Evolutionary conservation across 1,140 invertebrate species (phyloP).

Genomic region (Philaenus spumarius): DNA sequence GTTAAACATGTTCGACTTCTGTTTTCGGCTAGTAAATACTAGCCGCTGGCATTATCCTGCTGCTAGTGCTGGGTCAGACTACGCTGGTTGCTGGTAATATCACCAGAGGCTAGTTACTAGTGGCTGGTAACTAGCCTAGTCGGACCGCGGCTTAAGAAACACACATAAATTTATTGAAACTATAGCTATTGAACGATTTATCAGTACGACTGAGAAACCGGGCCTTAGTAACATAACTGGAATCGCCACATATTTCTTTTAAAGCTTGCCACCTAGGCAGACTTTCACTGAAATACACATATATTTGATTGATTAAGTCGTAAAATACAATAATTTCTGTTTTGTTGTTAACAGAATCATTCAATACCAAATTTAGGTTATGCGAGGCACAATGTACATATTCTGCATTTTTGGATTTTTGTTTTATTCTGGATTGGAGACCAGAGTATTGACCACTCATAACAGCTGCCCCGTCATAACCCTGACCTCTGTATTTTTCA

Average conservation of each 20-base stretch:
- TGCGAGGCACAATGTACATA: slow-evolving; percentile 33
- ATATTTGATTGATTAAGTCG: slow-evolving; percentile 4
- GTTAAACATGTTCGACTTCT: no score
- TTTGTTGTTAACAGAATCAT: slow-evolving; percentile 1
- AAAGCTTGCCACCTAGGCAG: neutral
- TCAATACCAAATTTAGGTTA: slow-evolving; percentile 33
- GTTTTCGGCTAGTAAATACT: no score
- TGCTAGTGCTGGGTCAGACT: no score
- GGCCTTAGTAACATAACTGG: no score
- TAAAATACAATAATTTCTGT: neutral
- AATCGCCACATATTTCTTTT: neutral
- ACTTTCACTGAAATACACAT: slow-evolving; percentile 10
- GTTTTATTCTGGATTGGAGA: slow-evolving; percentile 29
- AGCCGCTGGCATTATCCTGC: no score
- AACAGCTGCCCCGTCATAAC: slow-evolving; percentile 32
- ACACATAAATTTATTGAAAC: no score
- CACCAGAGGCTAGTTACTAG: no score
- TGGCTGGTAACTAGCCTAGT: no score
- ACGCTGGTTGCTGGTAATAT: no score
- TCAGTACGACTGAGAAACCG: no score
- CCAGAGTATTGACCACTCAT: slow-evolving; percentile 34
- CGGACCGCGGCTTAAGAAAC: no score
- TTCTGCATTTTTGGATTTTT: slow-evolving; percentile 25
- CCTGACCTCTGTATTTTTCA: slow-evolving; percentile 32
- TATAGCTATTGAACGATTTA: no score